Base-by-base conservation (phyloP, 2,888 invertebrate species). In the Hypomecis punctinalis region DNA sequence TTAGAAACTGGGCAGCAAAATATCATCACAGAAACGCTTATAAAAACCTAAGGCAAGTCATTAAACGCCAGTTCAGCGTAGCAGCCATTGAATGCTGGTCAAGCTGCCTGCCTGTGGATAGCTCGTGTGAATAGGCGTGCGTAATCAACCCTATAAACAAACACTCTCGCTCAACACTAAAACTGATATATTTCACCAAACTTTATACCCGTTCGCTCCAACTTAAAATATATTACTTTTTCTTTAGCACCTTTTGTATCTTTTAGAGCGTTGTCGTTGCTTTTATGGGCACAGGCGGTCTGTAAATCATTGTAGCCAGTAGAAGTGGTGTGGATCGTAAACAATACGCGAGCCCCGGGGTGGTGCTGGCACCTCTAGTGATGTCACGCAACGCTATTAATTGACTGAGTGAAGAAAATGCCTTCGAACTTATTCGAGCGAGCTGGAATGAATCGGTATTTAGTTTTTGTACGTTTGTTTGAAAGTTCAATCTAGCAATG, bases 181-280 rank as follows among this genome's bases (percentile, higher is more conserved):
- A 91, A 88, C 90, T 88, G 89, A 91, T 91, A 90, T 90, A 91
- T 91, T 91, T 90, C 87, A 90, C 89, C 86, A 86, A 90, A 90
- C 86, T 90, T 93, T 91, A 91, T 91, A 90, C 87, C 86, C 86
- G 86, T 90, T 88, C 86, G 81, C 84, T 88, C 84, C 81, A 86
- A 90, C 90, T 91, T 90, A 82, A 88, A 92, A 91, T 91, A 91
- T 92, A 91, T 91, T 88, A 89, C 90, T 86, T 90, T 86, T 92
- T 92, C 91, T 91, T 91, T 91, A 93, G 91, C 91, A 91, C 91
- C 92, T 92, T 93, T 93, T 92, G 92, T 92, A 88, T 89, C 88
- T 93, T 92, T 91, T 91, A 90, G 89, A 89, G 85, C 86, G 86
- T 88, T 90, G 90, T 91, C 92, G 90, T 88, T 84, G 82, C 84